These are phyloP conservation scores for Takifugu ocellatus DNA, from an alignment of 2,797 vertebrate species.

Conservation along the genomic window DNA sequence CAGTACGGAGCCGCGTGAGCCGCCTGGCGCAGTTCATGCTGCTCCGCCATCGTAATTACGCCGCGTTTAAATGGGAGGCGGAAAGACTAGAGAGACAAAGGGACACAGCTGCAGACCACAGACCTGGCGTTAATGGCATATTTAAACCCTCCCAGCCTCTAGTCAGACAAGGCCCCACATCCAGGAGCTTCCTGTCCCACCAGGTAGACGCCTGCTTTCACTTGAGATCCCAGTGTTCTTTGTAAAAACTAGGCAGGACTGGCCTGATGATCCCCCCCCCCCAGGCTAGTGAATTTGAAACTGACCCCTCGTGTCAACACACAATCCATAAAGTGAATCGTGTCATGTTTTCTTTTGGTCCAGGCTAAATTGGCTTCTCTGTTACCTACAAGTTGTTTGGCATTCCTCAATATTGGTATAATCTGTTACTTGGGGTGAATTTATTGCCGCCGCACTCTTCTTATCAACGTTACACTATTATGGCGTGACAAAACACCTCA, in stretches of 20 bases:
- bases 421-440: constrained; percentile 39
- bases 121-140: constrained; percentile 47
- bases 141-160: constrained; percentile 24
- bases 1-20: constrained; percentile 41
- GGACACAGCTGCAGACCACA: constrained; percentile 33
- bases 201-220: too few relatives aligned
- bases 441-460: constrained; percentile 57
- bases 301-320: too few relatives aligned
- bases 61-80: constrained; percentile 37
- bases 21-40: constrained; percentile 49
- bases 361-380: constrained; percentile 8
- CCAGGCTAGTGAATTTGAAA: too few relatives aligned
- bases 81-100: constrained; percentile 20
- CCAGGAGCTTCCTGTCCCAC: too few relatives aligned
- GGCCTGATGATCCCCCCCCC: too few relatives aligned
- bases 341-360: too few relatives aligned
- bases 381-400: constrained; percentile 25
- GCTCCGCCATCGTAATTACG: constrained; percentile 19
- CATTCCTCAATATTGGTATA: constrained; percentile 32
- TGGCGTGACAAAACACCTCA: constrained; percentile 66
- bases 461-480: constrained; percentile 68
- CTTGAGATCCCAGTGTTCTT: too few relatives aligned
- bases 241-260: too few relatives aligned
- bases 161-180: too few relatives aligned
- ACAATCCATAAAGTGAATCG: too few relatives aligned